Conservation (phyloP, 2,113 vertebrate genomes). For the Paralichthys olivaceus region DNA sequence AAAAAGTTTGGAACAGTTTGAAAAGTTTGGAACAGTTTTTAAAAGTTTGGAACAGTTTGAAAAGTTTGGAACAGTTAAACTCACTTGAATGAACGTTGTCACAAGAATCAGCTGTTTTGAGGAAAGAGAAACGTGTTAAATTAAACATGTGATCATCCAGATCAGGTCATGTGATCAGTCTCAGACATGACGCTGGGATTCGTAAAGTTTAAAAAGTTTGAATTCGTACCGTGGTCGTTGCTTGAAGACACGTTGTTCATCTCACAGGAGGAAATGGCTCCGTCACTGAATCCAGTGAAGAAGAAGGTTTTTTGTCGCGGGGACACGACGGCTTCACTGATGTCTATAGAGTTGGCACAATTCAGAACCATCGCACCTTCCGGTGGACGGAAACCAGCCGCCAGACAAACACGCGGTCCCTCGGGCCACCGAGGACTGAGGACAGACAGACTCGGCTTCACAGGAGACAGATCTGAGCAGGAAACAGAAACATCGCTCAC, state of each 20-base stretch:
- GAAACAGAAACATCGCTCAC: not conserved
- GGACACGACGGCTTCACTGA: not conserved
- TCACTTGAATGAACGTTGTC: too few relatives aligned
- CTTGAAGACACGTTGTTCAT: rapidly evolving
- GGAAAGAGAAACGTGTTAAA: too few relatives aligned
- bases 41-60: too few relatives aligned
- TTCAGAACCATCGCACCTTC: not conserved
- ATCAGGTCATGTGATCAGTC: too few relatives aligned
- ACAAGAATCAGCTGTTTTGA: too few relatives aligned
- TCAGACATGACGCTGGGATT: too few relatives aligned
- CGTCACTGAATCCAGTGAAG: constrained; percentile 36
- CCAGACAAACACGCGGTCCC: constrained; percentile 62
- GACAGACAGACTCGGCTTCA: constrained; percentile 1
- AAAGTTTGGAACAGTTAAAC: too few relatives aligned
- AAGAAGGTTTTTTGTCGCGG: rapidly evolving
- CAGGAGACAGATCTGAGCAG: rapidly evolving
- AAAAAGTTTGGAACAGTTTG: too few relatives aligned
- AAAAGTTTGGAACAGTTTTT: too few relatives aligned
- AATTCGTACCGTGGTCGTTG: not conserved
- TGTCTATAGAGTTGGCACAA: rapidly evolving
- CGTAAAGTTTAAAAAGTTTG: too few relatives aligned
- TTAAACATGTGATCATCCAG: too few relatives aligned
- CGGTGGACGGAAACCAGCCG: constrained; percentile 33
- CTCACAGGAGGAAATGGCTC: constrained; percentile 18
- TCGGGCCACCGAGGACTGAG: not conserved